These are phyloP conservation scores for Glaucomys volans DNA, from an alignment of 2,113 vertebrate species.

Conservation along the genomic window DNA sequence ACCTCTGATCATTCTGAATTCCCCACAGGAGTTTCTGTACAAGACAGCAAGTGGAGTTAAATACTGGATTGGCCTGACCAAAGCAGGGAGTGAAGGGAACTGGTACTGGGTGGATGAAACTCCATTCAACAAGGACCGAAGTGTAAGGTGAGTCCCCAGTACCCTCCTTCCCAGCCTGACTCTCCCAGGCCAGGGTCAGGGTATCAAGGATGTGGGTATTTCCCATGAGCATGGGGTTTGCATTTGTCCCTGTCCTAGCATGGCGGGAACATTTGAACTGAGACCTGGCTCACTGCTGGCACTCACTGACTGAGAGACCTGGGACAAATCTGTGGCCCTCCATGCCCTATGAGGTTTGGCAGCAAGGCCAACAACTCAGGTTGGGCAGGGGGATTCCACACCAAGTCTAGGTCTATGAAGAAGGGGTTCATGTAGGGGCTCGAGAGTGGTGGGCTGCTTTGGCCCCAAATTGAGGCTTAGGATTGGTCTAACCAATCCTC, in stretches of 20 bases:
- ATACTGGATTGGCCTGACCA: constrained; percentile 79
- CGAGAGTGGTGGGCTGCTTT: background rate
- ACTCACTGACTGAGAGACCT: background rate
- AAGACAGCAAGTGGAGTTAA: background rate
- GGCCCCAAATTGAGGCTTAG: background rate
- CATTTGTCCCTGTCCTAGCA: background rate
- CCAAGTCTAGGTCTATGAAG: background rate
- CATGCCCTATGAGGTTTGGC: background rate
- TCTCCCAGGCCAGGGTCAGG: background rate
- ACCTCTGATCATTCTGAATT: background rate
- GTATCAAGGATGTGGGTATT: background rate
- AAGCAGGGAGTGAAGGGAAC: constrained; percentile 42
- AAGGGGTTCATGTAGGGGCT: background rate
- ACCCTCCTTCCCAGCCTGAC: background rate
- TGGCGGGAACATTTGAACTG: background rate
- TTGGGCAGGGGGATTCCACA: background rate
- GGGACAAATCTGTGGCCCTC: background rate
- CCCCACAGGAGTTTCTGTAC: constrained; percentile 71
- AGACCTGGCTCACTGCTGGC: background rate
- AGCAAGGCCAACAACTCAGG: background rate
- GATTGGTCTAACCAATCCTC: background rate
- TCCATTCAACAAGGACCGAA: constrained; percentile 36
- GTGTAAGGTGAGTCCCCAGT: background rate
- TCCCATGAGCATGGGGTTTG: background rate
- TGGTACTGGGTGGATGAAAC: constrained; percentile 77